Conservation (phyloP, 2,113 vertebrate genomes). For the Atlantisia rogersi region DNA sequence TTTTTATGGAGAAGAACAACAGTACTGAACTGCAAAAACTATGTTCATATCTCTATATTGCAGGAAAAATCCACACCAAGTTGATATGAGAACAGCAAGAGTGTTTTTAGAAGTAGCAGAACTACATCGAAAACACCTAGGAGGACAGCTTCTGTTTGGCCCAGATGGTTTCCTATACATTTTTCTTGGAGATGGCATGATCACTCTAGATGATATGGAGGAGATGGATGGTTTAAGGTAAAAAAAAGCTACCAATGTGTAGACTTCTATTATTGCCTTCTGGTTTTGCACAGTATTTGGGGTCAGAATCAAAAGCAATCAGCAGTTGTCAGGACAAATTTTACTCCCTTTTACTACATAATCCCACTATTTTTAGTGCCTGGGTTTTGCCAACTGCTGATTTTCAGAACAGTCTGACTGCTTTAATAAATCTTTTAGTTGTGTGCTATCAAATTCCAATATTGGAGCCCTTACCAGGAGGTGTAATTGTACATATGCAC, state of each 20-base stretch:
- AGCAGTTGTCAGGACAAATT: neutral
- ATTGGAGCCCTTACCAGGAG: neutral
- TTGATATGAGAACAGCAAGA: constrained; percentile 87
- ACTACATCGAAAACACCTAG: constrained; percentile 94
- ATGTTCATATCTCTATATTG: neutral
- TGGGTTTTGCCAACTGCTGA: neutral
- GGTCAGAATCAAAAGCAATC: neutral
- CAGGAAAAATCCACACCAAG: constrained; percentile 96
- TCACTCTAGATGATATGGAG: constrained; percentile 98
- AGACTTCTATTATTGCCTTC: neutral
- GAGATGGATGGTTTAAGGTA: constrained; percentile 99
- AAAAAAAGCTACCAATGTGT: neutral
- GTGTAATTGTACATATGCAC: neutral
- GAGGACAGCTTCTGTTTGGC: constrained; percentile 93
- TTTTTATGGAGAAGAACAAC: neutral
- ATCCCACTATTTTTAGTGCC: neutral
- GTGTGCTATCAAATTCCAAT: neutral
- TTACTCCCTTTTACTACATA: neutral
- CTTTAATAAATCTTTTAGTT: neutral
- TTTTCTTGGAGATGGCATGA: constrained; percentile 97
- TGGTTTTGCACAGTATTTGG: neutral
- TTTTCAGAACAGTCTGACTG: neutral
- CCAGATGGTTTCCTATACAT: constrained; percentile 93
- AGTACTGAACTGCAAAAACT: neutral
- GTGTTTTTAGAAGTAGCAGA: constrained; percentile 97